Conservation (phyloP, 2,888 invertebrate genomes). For the Mythimna ferrago region DNA sequence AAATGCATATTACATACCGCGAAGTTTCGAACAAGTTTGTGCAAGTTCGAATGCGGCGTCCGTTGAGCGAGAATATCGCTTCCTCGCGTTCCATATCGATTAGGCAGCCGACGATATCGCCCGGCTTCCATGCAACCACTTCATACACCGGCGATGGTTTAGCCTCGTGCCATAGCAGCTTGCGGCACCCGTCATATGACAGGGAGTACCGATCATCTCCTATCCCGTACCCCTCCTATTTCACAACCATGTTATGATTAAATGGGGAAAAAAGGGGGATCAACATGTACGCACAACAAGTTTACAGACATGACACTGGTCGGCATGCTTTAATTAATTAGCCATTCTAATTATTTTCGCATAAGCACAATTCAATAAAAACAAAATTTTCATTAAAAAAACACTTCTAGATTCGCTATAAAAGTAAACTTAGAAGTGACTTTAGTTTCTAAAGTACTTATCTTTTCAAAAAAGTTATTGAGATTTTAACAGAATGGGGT, state of each 20-base stretch:
- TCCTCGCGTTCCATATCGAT: conserved; percentile 94
- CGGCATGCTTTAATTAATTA: conserved; percentile 24
- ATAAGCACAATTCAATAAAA: not conserved
- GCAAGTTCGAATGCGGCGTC: conserved; percentile 92
- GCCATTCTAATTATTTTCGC: not conserved
- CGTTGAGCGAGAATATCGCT: conserved; percentile 96
- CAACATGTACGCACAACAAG: not conserved
- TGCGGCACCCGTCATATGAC: conserved; percentile 98
- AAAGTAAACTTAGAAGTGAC: too few relatives aligned
- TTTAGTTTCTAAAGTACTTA: too few relatives aligned
- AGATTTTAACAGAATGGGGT: too few relatives aligned
- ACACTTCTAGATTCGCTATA: too few relatives aligned
- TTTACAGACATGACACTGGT: conserved; percentile 23
- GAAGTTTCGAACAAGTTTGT: conserved; percentile 94
- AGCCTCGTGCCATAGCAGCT: conserved; percentile 97
- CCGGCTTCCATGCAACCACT: conserved; percentile 94
- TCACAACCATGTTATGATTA: conserved; percentile 19
- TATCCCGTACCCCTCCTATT: conserved; percentile 97
- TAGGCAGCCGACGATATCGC: conserved; percentile 96
- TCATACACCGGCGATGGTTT: conserved; percentile 91
- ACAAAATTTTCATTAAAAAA: too few relatives aligned
- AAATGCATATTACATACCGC: conserved; percentile 86
- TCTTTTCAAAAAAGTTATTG: too few relatives aligned
- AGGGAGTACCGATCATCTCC: conserved; percentile 97
- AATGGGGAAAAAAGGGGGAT: not conserved